phyloP scores from a whole-genome alignment of 2,888 invertebrate genomes.

The Cephus nigrinus region DNA sequence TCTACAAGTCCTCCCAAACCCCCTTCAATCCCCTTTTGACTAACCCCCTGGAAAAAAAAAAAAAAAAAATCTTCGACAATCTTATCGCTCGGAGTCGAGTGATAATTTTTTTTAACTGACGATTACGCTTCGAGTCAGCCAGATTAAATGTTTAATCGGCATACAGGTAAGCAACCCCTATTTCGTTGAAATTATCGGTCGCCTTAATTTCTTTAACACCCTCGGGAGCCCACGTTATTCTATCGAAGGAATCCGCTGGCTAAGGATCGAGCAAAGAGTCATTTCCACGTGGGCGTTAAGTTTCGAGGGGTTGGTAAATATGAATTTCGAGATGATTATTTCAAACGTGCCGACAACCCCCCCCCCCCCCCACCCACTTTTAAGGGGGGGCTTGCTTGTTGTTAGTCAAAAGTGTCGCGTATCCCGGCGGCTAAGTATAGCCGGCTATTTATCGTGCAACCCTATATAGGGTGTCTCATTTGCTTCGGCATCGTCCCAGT shows the following conservation, averaged over 20 bases:
- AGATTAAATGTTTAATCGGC: no score
- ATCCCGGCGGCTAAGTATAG: not conserved
- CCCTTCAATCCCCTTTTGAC: no score
- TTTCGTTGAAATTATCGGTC: not conserved
- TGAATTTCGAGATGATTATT: not conserved
- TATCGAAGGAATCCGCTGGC: not conserved
- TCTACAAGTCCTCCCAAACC: not conserved
- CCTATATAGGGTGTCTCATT: not conserved
- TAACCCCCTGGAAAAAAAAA: no score
- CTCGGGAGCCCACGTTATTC: not conserved
- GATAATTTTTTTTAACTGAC: no score
- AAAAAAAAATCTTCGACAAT: no score
- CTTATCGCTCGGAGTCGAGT: no score
- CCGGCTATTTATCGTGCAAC: not conserved
- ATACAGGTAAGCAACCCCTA: not conserved
- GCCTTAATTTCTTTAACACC: not conserved
- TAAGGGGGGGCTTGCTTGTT: constrained; percentile 15
- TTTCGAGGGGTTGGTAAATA: not conserved
- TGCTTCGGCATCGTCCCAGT: not conserved
- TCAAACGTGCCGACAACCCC: not conserved
- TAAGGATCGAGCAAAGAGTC: not conserved
- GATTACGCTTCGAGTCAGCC: no score
- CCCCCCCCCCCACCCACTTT: no score
- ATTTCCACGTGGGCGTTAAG: not conserved
- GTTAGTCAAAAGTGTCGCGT: constrained; percentile 21